Conservation (phyloP, 2,888 invertebrate genomes). For the Monochamus alternatus region DNA sequence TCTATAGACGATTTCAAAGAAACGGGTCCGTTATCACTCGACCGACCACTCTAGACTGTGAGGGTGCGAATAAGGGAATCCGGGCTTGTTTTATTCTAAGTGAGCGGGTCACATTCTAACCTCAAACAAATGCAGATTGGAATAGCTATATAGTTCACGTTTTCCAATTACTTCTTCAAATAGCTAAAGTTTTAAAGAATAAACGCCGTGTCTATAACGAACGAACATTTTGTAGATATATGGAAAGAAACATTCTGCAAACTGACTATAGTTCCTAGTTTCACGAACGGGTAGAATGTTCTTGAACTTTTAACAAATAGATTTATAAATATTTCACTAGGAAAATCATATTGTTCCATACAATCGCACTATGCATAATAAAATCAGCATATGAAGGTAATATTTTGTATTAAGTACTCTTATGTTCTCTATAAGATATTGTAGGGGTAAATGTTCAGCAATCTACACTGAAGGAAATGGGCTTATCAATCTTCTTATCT, state of each 20-base stretch:
- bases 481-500: too few species aligned
- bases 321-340: too few species aligned
- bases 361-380: too few species aligned
- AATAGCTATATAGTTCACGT: slow-evolving; percentile 63
- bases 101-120: slow-evolving; percentile 56
- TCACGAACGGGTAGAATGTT: background rate
- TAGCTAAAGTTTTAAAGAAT: slow-evolving; percentile 38
- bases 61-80: slow-evolving; percentile 23
- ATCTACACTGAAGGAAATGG: too few species aligned
- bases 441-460: too few species aligned
- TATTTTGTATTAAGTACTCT: too few species aligned
- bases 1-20: slow-evolving; percentile 67
- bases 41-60: slow-evolving; percentile 59
- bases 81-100: slow-evolving; percentile 19
- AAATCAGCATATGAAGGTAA: too few species aligned
- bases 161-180: slow-evolving; percentile 63
- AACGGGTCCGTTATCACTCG: slow-evolving; percentile 66
- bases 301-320: too few species aligned
- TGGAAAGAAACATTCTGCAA: slow-evolving; percentile 6
- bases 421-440: too few species aligned
- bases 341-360: too few species aligned
- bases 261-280: background rate
- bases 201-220: slow-evolving; percentile 21
- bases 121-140: slow-evolving; percentile 65
- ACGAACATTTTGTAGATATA: slow-evolving; percentile 21